Evolutionary conservation across 2,113 vertebrate species (phyloP).

Genomic region (Hystrix cristata): DNA sequence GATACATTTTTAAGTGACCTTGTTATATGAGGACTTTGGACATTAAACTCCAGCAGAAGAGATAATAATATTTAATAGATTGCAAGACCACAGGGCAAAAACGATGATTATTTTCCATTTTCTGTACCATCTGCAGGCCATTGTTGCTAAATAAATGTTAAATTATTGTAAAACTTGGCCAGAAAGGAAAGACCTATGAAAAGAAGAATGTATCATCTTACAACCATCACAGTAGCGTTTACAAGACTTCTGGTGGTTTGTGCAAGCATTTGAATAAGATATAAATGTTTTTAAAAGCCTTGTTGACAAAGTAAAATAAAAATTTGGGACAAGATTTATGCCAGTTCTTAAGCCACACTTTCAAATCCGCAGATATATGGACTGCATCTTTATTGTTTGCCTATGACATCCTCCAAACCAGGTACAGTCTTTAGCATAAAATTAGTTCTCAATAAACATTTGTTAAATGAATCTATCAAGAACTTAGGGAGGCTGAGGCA

Average conservation of each 20-base stretch:
- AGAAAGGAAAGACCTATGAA: slow-evolving; percentile 51
- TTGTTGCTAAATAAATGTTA: slow-evolving; percentile 68
- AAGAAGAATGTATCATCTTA: slow-evolving; percentile 32
- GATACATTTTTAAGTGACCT: slow-evolving; percentile 64
- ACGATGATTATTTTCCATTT: slow-evolving; percentile 56
- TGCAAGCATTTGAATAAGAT: slow-evolving; percentile 23
- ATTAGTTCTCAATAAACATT: neutral
- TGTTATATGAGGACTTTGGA: slow-evolving; percentile 58
- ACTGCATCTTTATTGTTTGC: neutral
- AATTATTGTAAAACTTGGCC: slow-evolving; percentile 66
- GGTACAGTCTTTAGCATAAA: neutral
- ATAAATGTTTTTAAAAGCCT: neutral
- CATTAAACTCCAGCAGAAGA: slow-evolving; percentile 23
- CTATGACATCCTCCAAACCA: neutral
- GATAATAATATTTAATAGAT: slow-evolving; percentile 60
- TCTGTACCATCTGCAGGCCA: neutral
- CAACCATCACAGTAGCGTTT: neutral
- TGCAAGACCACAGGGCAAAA: slow-evolving; percentile 47
- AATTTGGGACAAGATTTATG: neutral
- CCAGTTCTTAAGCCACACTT: neutral
- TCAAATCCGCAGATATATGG: neutral
- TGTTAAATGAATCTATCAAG: slow-evolving; percentile 15
- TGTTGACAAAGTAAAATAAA: neutral
- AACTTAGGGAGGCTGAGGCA: neutral
- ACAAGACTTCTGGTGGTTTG: slow-evolving; percentile 22